Conservation (phyloP, 92 coral and sea anemone species). For the Plumapathes pennacea region DNA sequence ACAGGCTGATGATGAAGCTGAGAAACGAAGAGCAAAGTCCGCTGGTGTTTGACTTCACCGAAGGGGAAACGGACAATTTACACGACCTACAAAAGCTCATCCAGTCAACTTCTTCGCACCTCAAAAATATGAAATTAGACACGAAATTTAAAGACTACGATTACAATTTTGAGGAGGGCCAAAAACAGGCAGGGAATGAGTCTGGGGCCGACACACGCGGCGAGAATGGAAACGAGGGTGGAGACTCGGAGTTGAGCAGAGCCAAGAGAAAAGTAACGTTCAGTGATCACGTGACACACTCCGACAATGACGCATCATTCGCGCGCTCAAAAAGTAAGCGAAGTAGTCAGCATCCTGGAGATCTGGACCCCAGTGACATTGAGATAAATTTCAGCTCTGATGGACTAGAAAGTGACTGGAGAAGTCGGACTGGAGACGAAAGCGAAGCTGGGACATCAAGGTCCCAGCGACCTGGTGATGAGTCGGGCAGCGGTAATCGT, state of each 20-base stretch:
- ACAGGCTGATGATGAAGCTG: conserved; percentile 68
- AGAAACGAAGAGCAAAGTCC: conserved; percentile 75
- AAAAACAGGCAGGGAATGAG: no score
- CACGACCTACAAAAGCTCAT: conserved; percentile 69
- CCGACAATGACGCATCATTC: conserved; percentile 32
- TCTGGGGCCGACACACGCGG: no score
- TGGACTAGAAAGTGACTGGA: conserved; percentile 2
- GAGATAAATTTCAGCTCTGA: conserved; percentile 49
- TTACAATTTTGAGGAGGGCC: conserved; percentile 38
- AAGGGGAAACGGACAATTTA: conserved; percentile 66
- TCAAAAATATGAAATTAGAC: conserved; percentile 62
- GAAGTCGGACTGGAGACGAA: background rate
- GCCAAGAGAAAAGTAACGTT: conserved; percentile 45
- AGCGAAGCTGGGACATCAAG: conserved; percentile 8
- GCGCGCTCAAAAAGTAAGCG: background rate
- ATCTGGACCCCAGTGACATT: conserved; percentile 63
- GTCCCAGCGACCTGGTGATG: background rate
- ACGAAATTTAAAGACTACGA: conserved; percentile 56
- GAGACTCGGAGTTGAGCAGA: background rate
- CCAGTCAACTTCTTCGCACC: conserved; percentile 64
- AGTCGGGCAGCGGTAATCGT: background rate
- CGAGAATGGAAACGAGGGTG: conserved; percentile 11
- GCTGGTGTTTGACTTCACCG: conserved; percentile 67
- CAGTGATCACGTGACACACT: conserved; percentile 57
- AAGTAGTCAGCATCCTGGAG: conserved; percentile 3